phyloP scores from a whole-genome alignment of 2,113 vertebrate genomes.

The Cathartes aura region DNA sequence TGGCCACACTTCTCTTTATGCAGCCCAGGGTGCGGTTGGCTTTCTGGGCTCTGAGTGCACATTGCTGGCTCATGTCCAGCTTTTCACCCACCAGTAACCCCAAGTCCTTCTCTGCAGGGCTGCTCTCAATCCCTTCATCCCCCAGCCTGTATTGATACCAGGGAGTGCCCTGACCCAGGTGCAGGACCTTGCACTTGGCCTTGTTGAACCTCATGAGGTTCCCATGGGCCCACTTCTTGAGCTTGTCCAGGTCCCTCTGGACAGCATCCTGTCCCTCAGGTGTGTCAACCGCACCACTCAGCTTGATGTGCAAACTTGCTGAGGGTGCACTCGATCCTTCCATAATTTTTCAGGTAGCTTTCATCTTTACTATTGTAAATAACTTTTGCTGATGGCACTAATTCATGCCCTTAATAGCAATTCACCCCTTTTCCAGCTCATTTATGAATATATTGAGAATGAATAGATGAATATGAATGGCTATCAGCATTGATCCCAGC shows the following conservation, averaged over 20 bases:
- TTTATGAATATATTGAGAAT: slow-evolving; percentile 23
- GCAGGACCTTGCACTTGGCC: neutral
- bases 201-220: neutral
- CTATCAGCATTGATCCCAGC: neutral
- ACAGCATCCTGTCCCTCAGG: neutral
- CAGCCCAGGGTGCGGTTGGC: neutral
- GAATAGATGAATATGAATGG: slow-evolving; percentile 8
- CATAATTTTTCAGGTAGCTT: neutral
- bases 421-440: neutral
- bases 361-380: slow-evolving; percentile 16
- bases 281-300: rapidly evolving
- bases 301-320: neutral
- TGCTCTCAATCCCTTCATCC: neutral
- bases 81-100: neutral
- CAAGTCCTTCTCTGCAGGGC: neutral
- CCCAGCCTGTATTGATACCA: neutral
- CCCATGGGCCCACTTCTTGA: rapidly evolving
- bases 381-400: slow-evolving; percentile 18
- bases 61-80: neutral
- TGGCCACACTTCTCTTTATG: neutral
- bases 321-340: neutral
- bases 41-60: neutral
- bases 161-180: neutral
- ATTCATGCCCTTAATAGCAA: neutral
- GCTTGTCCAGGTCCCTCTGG: neutral